Evolutionary conservation across 2,797 vertebrate genomes (phyloP).

Genomic region (Melanotaenia pygmaea): DNA sequence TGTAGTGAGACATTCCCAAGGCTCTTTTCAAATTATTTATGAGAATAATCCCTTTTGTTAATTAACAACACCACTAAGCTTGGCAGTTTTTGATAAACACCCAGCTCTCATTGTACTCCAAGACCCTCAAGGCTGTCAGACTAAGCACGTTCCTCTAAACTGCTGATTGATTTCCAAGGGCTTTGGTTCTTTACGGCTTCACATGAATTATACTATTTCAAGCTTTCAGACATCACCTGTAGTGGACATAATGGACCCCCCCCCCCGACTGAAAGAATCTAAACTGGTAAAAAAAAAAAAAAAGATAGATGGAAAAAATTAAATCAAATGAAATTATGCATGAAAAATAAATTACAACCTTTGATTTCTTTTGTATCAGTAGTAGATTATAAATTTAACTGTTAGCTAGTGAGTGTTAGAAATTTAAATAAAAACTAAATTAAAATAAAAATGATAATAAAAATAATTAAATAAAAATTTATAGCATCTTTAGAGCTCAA

Average conservation of each 20-base stretch:
- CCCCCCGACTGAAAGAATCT: not conserved
- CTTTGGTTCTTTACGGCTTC: constrained; percentile 48
- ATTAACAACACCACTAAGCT: constrained; percentile 54
- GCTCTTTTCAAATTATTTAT: constrained; percentile 46
- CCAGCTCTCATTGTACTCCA: constrained; percentile 50
- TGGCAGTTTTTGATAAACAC: constrained; percentile 59
- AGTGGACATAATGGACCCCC: constrained; percentile 23
- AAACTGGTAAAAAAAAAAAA: not conserved
- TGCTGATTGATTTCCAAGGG: constrained; percentile 62
- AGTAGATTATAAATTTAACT: not conserved
- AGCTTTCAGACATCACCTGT: constrained; percentile 27
- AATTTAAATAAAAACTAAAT: too few species aligned
- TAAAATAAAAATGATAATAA: too few species aligned
- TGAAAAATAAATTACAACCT: too few species aligned
- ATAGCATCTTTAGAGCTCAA: not conserved
- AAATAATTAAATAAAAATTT: not conserved
- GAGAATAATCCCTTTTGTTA: constrained; percentile 67
- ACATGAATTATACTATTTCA: constrained; percentile 51
- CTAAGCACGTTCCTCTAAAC: constrained; percentile 57
- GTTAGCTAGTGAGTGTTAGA: too few species aligned
- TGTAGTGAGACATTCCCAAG: constrained; percentile 2
- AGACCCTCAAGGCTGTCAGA: constrained; percentile 50
- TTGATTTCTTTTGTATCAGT: too few species aligned
- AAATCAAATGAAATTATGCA: too few species aligned
- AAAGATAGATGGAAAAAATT: not conserved